Conservation (phyloP, 2,113 vertebrate species). For the Phocoena phocoena region DNA sequence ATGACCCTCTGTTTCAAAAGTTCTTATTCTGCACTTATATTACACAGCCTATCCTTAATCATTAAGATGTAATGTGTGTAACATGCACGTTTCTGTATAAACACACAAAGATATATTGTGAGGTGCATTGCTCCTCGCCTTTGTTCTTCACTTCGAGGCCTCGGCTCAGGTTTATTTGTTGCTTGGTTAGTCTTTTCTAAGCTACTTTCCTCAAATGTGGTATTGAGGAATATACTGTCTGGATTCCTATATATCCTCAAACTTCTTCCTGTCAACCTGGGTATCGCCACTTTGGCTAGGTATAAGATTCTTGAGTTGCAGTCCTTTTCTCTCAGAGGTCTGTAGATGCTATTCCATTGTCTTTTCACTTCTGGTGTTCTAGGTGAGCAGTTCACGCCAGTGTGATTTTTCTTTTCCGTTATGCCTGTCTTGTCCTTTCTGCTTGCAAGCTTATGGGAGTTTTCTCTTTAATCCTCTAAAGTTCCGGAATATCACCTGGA, state of each 20-base stretch:
- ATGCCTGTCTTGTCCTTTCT: neutral
- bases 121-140: accelerated
- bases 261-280: neutral
- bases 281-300: accelerated
- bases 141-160: neutral
- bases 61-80: no score
- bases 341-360: neutral
- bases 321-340: neutral
- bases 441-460: neutral
- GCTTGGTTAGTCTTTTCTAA: neutral
- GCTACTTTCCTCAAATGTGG: neutral
- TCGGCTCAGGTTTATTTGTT: neutral
- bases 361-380: neutral
- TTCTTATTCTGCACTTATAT: neutral
- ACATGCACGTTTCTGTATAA: neutral
- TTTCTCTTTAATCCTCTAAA: neutral
- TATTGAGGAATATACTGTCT: neutral
- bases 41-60: neutral
- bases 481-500: neutral
- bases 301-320: neutral
- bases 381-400: neutral
- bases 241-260: neutral
- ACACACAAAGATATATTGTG: accelerated
- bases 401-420: neutral
- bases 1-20: neutral